Base-by-base conservation (phyloP, 2,797 vertebrate genomes). In the Pantherophis vulpinus region DNA sequence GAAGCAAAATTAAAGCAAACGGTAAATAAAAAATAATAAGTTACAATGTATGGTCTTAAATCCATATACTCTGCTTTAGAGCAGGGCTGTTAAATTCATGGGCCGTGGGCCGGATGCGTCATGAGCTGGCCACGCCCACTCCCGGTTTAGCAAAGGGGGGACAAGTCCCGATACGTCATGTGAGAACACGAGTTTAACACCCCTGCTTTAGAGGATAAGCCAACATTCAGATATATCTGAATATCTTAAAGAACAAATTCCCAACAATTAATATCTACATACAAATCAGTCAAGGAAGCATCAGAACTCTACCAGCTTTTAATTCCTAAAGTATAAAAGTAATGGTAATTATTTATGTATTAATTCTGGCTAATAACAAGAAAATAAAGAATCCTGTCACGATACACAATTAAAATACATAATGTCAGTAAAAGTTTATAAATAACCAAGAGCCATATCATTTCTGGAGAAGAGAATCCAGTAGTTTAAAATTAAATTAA, bases 1-100 rank as follows among this genome's bases (percentile, higher is more conserved):
- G 97, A 96, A 98, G 97, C 56, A 93, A 97, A 96, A 98, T 91
- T 91, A 42, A 97, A 94, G 97, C 96, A 94, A 96, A 95, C 93
- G 96, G 96, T 97, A 87, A 96, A 61, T 94, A 70, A 89, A 93
- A 92, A 93, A 91, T 29, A 27, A 94, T 95, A 60, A 56, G 16
- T 92, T 74, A 92, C 4, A 91, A 89, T 18, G 47, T 61, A 54
- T n/a, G 93, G 32, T 89, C 23, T 47, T 16, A 95, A 89, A 13
- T 86, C 37, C 59, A 86, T 74, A 93, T 89, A 59, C 16, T 20
- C 5, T 59, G 16, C 18, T 59, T 59, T 20, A 59, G 18, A 59
- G 58, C 58, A 20, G 1, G 18, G 58, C 16, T 59, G 58, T 59
- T 18, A 18, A 59, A 59, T 5, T 59, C 16, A 14, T 4, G 16